A percentile compares a stretch with the other conserved stretches of the same genome.
Conservation (phyloP, 2,113 vertebrate species). For the Myiozetetes cayanensis region DNA sequence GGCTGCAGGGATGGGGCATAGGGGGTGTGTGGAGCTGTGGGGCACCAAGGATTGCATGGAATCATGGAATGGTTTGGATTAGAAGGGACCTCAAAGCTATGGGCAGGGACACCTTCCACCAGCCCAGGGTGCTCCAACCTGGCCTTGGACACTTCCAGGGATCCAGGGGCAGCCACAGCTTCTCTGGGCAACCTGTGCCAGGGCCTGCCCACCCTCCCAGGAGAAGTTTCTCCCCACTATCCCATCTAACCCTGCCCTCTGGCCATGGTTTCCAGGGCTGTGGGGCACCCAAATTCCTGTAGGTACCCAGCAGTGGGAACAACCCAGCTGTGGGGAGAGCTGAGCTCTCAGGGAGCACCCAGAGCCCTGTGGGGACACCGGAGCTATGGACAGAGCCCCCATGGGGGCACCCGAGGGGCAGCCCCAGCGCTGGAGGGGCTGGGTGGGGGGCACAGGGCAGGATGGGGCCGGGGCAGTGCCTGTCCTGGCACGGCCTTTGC, state of each 20-base stretch:
- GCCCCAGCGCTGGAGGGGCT: neutral
- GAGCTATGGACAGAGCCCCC: neutral
- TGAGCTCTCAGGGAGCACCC: neutral
- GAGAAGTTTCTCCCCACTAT: neutral
- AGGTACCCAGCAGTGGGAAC: accelerated
- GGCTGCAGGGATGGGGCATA: neutral
- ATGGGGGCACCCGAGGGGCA: neutral
- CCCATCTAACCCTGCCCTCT: neutral
- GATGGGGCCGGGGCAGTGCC: neutral
- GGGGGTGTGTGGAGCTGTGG: neutral
- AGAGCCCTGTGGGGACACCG: neutral
- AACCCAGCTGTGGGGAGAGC: neutral
- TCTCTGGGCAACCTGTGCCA: neutral
- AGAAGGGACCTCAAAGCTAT: accelerated
- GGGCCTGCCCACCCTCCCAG: neutral
- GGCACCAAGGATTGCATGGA: neutral
- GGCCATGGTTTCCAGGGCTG: neutral
- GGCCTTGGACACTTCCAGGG: neutral
- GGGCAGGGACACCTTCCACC: neutral
- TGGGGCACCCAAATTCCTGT: neutral
- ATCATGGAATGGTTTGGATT: neutral
- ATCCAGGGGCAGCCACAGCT: neutral
- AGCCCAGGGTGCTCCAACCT: neutral
- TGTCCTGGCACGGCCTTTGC: neutral
- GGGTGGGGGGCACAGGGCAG: neutral